These are phyloP conservation scores for Colletes gigas DNA, from an alignment of 1,140 invertebrate species.

Conservation along the genomic window DNA sequence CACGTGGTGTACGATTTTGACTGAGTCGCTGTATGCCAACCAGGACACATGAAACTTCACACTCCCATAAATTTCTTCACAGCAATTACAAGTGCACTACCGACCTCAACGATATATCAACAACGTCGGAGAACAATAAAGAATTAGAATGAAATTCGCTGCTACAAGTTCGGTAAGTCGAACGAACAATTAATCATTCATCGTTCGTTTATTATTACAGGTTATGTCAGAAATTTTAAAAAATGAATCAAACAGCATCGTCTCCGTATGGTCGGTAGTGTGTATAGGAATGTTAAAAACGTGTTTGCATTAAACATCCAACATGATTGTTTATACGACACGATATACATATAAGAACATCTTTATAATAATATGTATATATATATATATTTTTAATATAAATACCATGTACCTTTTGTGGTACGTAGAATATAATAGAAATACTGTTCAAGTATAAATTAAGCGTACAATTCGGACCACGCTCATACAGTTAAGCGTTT, in stretches of 20 bases:
- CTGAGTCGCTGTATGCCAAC: neutral
- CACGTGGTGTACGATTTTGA: no score
- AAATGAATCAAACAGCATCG: no score
- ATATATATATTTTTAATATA: conserved; percentile 41
- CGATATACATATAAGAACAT: conserved; percentile 58
- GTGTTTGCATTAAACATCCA: conserved; percentile 49
- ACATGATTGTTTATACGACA: conserved; percentile 55
- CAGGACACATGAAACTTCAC: conserved; percentile 8
- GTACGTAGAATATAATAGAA: conserved; percentile 59
- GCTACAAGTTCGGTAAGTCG: no score
- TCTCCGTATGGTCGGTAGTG: neutral
- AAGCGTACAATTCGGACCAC: conserved; percentile 68
- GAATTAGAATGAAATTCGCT: no score
- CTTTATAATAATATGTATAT: conserved; percentile 40
- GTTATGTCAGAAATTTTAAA: no score
- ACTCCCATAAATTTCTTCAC: neutral
- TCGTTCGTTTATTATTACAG: no score
- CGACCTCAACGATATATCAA: neutral
- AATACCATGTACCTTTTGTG: conserved; percentile 22
- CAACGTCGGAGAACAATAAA: neutral
- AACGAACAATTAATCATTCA: no score
- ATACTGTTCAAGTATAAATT: conserved; percentile 61
- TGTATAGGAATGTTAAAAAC: conserved; percentile 42
- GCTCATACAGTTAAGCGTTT: conserved; percentile 60
- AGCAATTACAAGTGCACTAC: conserved; percentile 12